A percentile compares a stretch with the other conserved stretches of the same genome.
Evolutionary conservation across 2,888 invertebrate genomes (phyloP).

Genomic region (Himalopsyche anomala): DNA sequence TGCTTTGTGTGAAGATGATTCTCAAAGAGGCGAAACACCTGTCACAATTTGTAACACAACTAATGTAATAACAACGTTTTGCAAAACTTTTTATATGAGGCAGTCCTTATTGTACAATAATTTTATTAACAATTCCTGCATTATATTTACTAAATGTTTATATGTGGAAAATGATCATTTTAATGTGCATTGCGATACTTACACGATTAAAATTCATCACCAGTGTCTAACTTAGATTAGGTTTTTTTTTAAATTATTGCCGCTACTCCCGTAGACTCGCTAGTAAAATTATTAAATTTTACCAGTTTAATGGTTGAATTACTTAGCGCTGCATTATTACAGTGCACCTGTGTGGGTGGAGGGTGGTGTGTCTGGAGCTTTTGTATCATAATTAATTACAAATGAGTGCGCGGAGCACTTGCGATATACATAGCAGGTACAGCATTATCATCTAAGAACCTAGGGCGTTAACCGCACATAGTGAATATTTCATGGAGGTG

Average conservation of each 20-base stretch:
- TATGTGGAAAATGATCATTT: too few relatives aligned
- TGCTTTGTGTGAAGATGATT: too few relatives aligned
- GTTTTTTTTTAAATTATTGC: background rate
- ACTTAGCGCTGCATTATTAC: background rate
- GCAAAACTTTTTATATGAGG: too few relatives aligned
- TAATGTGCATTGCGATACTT: background rate
- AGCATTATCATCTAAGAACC: background rate
- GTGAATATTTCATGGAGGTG: background rate
- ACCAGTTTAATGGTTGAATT: conserved; percentile 10
- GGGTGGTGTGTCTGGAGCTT: conserved; percentile 7
- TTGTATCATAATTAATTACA: conserved; percentile 25
- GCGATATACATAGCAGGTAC: conserved; percentile 16
- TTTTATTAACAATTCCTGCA: too few relatives aligned
- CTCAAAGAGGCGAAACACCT: too few relatives aligned
- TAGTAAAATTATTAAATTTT: conserved; percentile 8
- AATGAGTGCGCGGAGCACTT: background rate
- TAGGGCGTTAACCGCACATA: conserved; percentile 6
- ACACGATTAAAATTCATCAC: background rate
- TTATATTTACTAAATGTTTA: too few relatives aligned
- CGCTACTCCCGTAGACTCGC: background rate
- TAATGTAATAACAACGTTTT: too few relatives aligned
- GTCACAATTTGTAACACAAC: too few relatives aligned
- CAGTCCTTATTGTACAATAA: too few relatives aligned
- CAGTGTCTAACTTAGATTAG: background rate
- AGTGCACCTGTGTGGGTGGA: conserved; percentile 6